Evolutionary conservation across 1,140 invertebrate genomes (phyloP).

Genomic region (Oryzaephilus surinamensis): DNA sequence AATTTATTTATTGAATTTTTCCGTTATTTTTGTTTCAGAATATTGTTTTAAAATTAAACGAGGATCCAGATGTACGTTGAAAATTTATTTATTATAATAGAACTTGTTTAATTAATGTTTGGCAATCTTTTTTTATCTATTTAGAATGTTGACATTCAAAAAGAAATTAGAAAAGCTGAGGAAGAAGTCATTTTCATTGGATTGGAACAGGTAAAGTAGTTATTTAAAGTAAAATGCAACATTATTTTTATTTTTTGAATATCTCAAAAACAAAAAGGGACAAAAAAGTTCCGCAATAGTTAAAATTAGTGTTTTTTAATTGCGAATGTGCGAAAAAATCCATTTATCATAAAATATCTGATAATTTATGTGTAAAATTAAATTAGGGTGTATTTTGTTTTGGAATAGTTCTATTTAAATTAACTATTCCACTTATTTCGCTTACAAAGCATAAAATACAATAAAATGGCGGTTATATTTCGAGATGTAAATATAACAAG

Average conservation of each 20-base stretch:
- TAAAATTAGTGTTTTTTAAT: no score
- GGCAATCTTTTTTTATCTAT: slow-evolving; percentile 10
- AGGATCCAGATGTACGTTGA: slow-evolving; percentile 48
- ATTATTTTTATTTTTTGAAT: slow-evolving; percentile 1
- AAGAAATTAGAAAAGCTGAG: slow-evolving; percentile 43
- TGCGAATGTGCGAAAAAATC: no score
- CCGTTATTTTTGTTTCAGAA: slow-evolving; percentile 38
- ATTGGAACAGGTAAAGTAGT: slow-evolving; percentile 40
- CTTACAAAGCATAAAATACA: background rate
- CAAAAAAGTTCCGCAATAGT: background rate
- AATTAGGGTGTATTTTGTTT: background rate
- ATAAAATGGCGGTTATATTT: slow-evolving; percentile 10
- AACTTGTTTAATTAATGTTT: slow-evolving; percentile 8
- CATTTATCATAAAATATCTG: background rate
- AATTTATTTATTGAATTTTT: slow-evolving; percentile 1
- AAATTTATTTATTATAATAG: slow-evolving; percentile 3
- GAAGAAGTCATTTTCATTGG: slow-evolving; percentile 43
- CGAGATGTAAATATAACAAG: slow-evolving; percentile 9
- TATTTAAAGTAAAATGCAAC: background rate
- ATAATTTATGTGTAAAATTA: no score
- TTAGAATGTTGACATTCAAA: slow-evolving; percentile 33
- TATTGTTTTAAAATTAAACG: slow-evolving; percentile 45
- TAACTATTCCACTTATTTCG: background rate
- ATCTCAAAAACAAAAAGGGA: background rate
- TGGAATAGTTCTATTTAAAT: background rate